A percentile compares a stretch with the other conserved stretches of the same genome.
phyloP scores from a whole-genome alignment of 2,888 invertebrate species.

The Pyralis farinalis region DNA sequence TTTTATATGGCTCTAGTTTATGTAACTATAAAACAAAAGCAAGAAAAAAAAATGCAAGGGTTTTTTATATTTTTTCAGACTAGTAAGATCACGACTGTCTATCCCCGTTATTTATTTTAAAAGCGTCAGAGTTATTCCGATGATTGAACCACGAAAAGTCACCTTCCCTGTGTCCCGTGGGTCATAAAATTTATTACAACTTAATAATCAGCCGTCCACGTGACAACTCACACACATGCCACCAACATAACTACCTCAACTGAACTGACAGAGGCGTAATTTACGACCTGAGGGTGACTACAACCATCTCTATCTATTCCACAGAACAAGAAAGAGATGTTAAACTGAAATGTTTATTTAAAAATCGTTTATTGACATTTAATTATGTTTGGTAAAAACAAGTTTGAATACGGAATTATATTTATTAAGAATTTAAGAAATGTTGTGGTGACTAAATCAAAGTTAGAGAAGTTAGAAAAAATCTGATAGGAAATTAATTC shows the following conservation, averaged over 20 bases:
- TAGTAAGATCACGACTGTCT: too few relatives aligned
- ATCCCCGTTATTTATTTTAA: slow-evolving; percentile 8
- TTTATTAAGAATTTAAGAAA: slow-evolving; percentile 33
- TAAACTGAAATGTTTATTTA: slow-evolving; percentile 48
- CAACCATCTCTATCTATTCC: slow-evolving; percentile 35
- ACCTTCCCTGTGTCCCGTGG: slow-evolving; percentile 47
- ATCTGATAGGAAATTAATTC: slow-evolving; percentile 13
- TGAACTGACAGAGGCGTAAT: slow-evolving; percentile 56
- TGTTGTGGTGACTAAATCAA: slow-evolving; percentile 14
- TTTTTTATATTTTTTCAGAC: too few relatives aligned
- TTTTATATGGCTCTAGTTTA: too few relatives aligned
- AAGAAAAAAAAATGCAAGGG: too few relatives aligned
- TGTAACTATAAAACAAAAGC: too few relatives aligned
- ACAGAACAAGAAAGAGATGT: slow-evolving; percentile 31
- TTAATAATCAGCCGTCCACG: slow-evolving; percentile 70
- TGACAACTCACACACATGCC: slow-evolving; percentile 67
- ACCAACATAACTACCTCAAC: slow-evolving; percentile 42
- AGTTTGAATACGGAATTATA: slow-evolving; percentile 19
- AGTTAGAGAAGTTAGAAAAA: slow-evolving; percentile 10
- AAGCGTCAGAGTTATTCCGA: slow-evolving; percentile 8
- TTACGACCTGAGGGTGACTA: slow-evolving; percentile 63
- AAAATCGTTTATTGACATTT: slow-evolving; percentile 69
- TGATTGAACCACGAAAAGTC: slow-evolving; percentile 26
- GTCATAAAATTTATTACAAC: slow-evolving; percentile 71
- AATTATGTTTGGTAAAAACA: slow-evolving; percentile 46